Evolutionary conservation across 2,797 vertebrate species (phyloP), one percentile per base, ranked within the genome.

Genomic region (Myiothlypis chrysogaster): DNA sequence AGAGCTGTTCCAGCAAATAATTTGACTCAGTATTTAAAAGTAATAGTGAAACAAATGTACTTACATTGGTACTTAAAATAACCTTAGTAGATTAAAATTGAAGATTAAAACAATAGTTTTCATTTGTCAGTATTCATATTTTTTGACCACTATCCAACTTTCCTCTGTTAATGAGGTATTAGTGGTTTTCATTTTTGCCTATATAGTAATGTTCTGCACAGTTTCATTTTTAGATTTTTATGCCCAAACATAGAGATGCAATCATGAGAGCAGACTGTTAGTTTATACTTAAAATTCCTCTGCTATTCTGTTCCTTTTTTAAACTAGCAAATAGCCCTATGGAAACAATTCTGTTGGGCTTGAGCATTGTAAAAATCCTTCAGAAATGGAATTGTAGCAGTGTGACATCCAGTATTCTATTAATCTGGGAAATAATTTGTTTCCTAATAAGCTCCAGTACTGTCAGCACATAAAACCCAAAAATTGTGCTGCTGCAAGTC

Each of bases 221-320:
- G 87, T 93, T 96, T 96, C 85, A 86, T 47, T 95, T 94, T 95
- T 85, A 93, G 66, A 75, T 88, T 92, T 92, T 92, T 92, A 69
- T 76, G 50, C 81, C 60, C 68, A 73, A 84, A 90, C 80, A 50
- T 41, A 86, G 70, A 94, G 73, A 83, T 93, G 57, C 60, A 89
- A 73, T 95, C 9, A 8, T 27, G 28, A 39, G 60, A 83, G 64
- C 78, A 85, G 66, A 91, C 65, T 87, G 76, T 91, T 95, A 89
- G 70, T 89, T 97, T 94, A 41, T 83, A 85, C 81, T 94, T 94
- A 81, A 92, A 95, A 94, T 92, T 87, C 44, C 28, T 92, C 68
- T 53, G 41, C 69, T 89, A 47, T 80, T 96, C 47, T 25, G 34
- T 88, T 91, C 73, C 25, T 56, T 56, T 89, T 79, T 60, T 10